Conservation (phyloP, 2,888 invertebrate species). For the Sialis lutaria region DNA sequence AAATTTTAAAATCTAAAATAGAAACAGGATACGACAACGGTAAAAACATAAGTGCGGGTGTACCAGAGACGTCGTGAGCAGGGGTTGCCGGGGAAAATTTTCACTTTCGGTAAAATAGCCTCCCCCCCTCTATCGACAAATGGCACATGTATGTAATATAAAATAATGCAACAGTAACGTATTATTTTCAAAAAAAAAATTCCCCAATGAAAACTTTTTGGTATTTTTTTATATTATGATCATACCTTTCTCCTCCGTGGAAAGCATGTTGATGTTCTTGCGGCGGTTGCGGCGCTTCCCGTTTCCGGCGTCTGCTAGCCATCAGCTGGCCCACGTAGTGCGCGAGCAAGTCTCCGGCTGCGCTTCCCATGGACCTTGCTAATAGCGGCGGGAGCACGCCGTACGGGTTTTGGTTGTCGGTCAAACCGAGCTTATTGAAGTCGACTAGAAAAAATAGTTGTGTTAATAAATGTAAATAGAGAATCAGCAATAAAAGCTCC, state of each 20-base stretch:
- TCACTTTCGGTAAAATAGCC: no score
- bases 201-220: background rate
- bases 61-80: no score
- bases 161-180: no score
- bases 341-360: slow-evolving; percentile 49
- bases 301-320: slow-evolving; percentile 38
- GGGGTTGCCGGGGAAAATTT: no score
- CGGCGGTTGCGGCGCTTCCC: slow-evolving; percentile 19
- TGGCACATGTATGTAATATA: no score
- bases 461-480: background rate
- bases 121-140: no score
- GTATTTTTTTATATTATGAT: background rate
- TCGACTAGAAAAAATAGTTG: slow-evolving; percentile 45
- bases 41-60: no score
- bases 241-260: slow-evolving; percentile 63
- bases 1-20: no score
- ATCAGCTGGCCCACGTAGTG: slow-evolving; percentile 58
- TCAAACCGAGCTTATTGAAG: slow-evolving; percentile 67
- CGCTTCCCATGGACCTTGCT: slow-evolving; percentile 56
- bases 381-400: slow-evolving; percentile 62
- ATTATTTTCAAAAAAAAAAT: no score
- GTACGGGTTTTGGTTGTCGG: slow-evolving; percentile 78
- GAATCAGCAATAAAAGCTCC: background rate
- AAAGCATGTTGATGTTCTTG: slow-evolving; percentile 30
- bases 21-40: no score